Percentiles rank a stretch among this genome's conserved stretches.
Evolutionary conservation across 2,797 vertebrate species (phyloP).

Genomic region (Notolabrus celidotus): DNA sequence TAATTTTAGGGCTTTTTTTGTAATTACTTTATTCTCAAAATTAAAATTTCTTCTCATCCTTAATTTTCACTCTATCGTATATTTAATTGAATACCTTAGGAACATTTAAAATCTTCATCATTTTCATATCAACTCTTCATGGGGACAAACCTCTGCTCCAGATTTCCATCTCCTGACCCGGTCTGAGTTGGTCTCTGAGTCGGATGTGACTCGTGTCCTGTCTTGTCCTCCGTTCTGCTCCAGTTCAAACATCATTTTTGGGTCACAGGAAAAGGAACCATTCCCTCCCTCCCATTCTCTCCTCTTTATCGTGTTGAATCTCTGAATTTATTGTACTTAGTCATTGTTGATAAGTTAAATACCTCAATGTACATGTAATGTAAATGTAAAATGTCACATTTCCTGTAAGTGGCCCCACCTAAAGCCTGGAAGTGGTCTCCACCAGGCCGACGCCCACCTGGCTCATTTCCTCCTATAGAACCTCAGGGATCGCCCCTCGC

Average conservation of each 20-base stretch:
- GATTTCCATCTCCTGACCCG: background rate
- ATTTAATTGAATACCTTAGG: background rate
- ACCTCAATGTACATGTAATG: constrained; percentile 36
- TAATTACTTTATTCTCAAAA: no score
- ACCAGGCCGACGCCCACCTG: constrained; percentile 63
- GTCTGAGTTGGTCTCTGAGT: no score
- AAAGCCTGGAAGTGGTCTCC: constrained; percentile 66
- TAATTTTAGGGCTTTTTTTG: no score
- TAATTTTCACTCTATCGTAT: no score
- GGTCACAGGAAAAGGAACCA: background rate
- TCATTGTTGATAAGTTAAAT: constrained; percentile 32
- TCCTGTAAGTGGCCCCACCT: constrained; percentile 50
- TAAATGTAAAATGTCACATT: constrained; percentile 56
- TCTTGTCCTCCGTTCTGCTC: background rate
- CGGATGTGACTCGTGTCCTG: background rate
- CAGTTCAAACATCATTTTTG: background rate
- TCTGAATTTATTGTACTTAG: constrained; percentile 1
- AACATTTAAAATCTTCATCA: no score
- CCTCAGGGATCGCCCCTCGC: constrained; percentile 46
- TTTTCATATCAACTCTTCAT: no score
- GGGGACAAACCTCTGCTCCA: no score
- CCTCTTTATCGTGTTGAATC: constrained; percentile 10
- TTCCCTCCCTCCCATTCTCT: background rate
- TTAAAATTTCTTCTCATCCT: no score
- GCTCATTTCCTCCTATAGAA: constrained; percentile 86